These are phyloP conservation scores for Orchesella flavescens DNA, from an alignment of 2,888 invertebrate species.

Conservation along the genomic window DNA sequence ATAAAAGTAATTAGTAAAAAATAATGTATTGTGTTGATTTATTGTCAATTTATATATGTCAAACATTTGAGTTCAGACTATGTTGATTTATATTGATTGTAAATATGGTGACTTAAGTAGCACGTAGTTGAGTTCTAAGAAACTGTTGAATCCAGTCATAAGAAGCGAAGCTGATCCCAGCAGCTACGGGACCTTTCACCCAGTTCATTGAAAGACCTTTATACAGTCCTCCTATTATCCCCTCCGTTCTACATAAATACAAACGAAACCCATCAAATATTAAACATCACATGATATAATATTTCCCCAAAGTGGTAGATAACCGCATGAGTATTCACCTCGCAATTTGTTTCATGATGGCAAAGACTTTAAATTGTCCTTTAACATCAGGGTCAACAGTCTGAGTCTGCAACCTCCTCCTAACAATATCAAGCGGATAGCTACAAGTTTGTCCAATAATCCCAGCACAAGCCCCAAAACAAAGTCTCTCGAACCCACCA, in stretches of 20 bases:
- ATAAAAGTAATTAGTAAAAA: too few species aligned
- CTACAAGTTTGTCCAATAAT: constrained; percentile 94
- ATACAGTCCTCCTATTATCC: constrained; percentile 90
- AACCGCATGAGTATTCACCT: constrained; percentile 18
- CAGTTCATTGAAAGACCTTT: constrained; percentile 84
- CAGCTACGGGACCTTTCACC: constrained; percentile 80
- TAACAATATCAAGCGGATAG: constrained; percentile 96
- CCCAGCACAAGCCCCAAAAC: constrained; percentile 92
- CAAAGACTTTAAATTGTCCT: neutral
- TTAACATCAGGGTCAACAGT: neutral
- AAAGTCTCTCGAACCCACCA: constrained; percentile 35
- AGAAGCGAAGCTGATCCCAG: constrained; percentile 92
- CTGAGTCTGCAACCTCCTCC: constrained; percentile 81
- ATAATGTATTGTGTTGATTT: too few species aligned
- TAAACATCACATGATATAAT: neutral
- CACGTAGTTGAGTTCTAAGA: constrained; percentile 20
- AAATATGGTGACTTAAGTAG: too few species aligned
- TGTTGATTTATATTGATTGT: too few species aligned
- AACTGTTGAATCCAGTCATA: constrained; percentile 86
- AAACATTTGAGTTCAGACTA: too few species aligned
- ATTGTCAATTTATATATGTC: too few species aligned
- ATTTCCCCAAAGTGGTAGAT: neutral
- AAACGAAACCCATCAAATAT: neutral
- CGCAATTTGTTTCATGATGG: constrained; percentile 22
- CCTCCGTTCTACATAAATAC: constrained; percentile 83